phyloP scores from a whole-genome alignment of 2,797 vertebrate species.

The Bradypodion pumilum region DNA sequence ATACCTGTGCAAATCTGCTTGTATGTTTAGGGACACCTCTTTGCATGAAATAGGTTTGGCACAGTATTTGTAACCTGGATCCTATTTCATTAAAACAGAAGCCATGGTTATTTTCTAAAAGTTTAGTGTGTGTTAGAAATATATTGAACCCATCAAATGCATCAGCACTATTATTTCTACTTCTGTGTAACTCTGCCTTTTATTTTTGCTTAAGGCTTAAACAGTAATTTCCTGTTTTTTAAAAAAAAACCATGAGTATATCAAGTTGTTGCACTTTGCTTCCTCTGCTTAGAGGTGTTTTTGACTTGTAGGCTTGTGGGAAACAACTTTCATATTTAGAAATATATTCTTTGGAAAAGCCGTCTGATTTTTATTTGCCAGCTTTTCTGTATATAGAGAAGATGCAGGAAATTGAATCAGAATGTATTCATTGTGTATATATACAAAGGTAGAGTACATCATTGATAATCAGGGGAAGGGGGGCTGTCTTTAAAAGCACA shows the following conservation, averaged over 20 bases:
- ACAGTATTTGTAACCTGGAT: constrained; percentile 11
- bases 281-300: constrained; percentile 56
- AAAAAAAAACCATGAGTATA: constrained; percentile 57
- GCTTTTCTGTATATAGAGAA: constrained; percentile 45
- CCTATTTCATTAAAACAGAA: not conserved
- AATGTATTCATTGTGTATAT: constrained; percentile 64
- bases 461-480: constrained; percentile 45
- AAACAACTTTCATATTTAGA: constrained; percentile 46
- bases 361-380: constrained; percentile 30
- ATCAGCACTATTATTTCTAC: constrained; percentile 66
- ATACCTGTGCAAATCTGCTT: not conserved
- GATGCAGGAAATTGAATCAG: constrained; percentile 55
- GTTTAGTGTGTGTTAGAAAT: constrained; percentile 37
- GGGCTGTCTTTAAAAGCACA: constrained; percentile 72
- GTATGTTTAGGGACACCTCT: not conserved
- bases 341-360: constrained; percentile 43
- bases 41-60: not conserved
- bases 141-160: constrained; percentile 36
- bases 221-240: constrained; percentile 61
- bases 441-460: constrained; percentile 62
- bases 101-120: constrained; percentile 29
- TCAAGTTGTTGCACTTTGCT: constrained; percentile 71
- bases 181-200: constrained; percentile 74
- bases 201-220: constrained; percentile 64
- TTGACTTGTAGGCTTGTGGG: constrained; percentile 44